Conservation (phyloP, 1,140 invertebrate species). For the Fopius arisanus region DNA sequence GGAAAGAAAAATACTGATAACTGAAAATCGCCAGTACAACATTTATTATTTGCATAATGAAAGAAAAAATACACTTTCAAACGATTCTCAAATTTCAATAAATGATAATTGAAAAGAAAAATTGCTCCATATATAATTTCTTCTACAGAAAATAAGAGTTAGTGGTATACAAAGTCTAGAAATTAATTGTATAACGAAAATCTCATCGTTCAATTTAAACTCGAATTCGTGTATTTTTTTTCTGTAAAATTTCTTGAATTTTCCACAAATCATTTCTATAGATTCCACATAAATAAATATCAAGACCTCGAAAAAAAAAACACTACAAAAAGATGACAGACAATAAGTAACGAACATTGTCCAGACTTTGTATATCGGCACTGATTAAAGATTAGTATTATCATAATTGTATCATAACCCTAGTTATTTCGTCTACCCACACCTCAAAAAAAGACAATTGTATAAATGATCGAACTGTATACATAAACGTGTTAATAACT, state of each 20-base stretch:
- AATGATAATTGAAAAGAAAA: conserved; percentile 17
- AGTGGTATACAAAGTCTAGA: neutral
- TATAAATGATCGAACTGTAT: neutral
- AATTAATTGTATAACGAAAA: neutral
- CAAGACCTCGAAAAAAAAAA: neutral
- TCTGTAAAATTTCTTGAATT: neutral
- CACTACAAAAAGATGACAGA: neutral
- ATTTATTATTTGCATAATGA: conserved; percentile 27
- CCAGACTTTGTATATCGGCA: neutral
- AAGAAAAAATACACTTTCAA: conserved; percentile 28
- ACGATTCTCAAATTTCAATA: neutral
- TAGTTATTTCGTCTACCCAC: conserved; percentile 2
- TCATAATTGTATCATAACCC: neutral
- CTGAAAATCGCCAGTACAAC: conserved; percentile 19
- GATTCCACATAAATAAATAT: too few species aligned
- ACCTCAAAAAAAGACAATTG: conserved; percentile 1
- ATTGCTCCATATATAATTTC: neutral
- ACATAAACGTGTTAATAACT: conserved; percentile 28
- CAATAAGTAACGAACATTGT: neutral
- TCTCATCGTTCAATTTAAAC: neutral
- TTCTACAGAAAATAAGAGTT: conserved; percentile 15
- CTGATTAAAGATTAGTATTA: neutral
- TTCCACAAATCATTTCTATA: too few species aligned
- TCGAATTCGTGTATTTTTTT: neutral
- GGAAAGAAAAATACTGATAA: conserved; percentile 31